Conservation (phyloP, 1,140 invertebrate genomes). For the Rhopalosiphum padi region DNA sequence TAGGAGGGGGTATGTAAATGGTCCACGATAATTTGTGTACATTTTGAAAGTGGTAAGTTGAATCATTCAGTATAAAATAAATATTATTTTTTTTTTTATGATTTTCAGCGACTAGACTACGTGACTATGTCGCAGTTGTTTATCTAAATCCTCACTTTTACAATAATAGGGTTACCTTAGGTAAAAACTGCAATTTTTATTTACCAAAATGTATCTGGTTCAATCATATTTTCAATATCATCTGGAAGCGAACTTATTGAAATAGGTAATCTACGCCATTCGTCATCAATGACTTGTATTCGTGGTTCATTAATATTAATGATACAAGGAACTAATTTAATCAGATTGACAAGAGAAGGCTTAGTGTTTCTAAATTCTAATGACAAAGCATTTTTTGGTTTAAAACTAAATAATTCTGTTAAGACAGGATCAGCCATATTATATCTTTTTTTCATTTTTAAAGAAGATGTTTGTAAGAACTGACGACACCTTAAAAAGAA, state of each 20-base stretch:
- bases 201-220: background rate
- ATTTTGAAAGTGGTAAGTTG: no score
- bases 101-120: no score
- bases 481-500: background rate
- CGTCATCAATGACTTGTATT: background rate
- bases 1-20: no score
- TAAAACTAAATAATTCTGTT: background rate
- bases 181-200: no score
- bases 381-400: constrained; percentile 31
- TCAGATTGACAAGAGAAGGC: background rate
- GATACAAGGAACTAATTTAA: background rate
- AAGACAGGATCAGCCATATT: background rate
- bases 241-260: background rate
- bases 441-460: constrained; percentile 19
- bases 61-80: no score
- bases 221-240: background rate
- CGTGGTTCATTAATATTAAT: background rate
- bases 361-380: background rate
- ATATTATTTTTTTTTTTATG: no score
- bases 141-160: no score
- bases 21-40: no score
- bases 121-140: no score
- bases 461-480: background rate
- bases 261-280: background rate
- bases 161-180: no score